A percentile compares a stretch with the other conserved stretches of the same genome.
These are phyloP conservation scores for Thamnaconus septentrionalis DNA, from an alignment of 2,113 vertebrate species.

Conservation along the genomic window DNA sequence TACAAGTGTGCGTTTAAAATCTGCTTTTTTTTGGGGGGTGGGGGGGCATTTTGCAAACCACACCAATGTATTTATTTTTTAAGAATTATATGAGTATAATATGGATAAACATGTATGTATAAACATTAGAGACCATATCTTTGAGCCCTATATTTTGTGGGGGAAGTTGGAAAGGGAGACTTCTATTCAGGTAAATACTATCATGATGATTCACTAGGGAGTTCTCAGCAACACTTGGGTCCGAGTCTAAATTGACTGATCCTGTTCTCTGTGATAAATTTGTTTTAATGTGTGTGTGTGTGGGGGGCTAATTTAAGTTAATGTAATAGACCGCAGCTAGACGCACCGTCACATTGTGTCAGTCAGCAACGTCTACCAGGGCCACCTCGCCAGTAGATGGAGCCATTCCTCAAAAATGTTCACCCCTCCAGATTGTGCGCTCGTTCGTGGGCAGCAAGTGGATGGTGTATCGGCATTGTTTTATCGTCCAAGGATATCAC, in stretches of 20 bases:
- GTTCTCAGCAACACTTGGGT: conserved; percentile 59
- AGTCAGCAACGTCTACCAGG: conserved; percentile 31
- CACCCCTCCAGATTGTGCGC: no score
- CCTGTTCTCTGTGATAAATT: conserved; percentile 42
- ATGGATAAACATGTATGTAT: conserved; percentile 57
- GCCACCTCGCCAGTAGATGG: conserved; percentile 59
- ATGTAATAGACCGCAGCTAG: no score
- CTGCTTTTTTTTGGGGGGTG: conserved; percentile 47
- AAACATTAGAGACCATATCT: conserved; percentile 63
- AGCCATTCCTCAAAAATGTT: conserved; percentile 3
- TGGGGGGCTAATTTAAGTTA: no score
- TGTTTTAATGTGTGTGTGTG: conserved; percentile 68
- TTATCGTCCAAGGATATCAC: neutral
- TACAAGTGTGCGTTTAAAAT: conserved; percentile 44
- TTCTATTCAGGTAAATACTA: no score
- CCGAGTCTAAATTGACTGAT: conserved; percentile 71
- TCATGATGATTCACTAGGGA: no score
- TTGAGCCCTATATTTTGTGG: conserved; percentile 57
- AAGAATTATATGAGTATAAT: conserved; percentile 69
- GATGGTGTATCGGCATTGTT: conserved; percentile 10
- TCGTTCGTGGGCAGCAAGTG: conserved; percentile 50
- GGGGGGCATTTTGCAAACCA: conserved; percentile 73
- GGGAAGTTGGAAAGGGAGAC: conserved; percentile 25
- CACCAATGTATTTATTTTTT: conserved; percentile 81
- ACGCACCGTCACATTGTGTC: no score